Percentiles rank a stretch among this genome's conserved stretches.
phyloP scores from a whole-genome alignment of 1,140 invertebrate genomes.

The Tribolium madens region DNA sequence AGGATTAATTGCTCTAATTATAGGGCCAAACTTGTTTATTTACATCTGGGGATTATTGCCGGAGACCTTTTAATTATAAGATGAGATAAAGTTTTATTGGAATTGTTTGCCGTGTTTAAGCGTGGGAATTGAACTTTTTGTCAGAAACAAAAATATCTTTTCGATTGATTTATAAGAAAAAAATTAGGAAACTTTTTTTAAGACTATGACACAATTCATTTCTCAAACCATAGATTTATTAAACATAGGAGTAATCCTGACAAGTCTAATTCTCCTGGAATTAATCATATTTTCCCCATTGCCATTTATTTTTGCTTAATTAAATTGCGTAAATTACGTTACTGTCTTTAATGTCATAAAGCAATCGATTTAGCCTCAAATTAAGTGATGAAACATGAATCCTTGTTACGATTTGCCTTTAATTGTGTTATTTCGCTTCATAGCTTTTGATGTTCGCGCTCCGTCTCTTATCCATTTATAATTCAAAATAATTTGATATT shows the following conservation, averaged over 20 bases:
- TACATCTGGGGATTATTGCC: slow-evolving; percentile 23
- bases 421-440: slow-evolving; percentile 19
- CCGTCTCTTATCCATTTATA: background rate
- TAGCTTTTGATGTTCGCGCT: slow-evolving; percentile 14
- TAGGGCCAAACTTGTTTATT: slow-evolving; percentile 26
- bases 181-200: background rate
- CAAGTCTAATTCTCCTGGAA: slow-evolving; percentile 2
- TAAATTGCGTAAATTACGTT: no score
- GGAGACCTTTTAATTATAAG: slow-evolving; percentile 34
- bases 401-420: slow-evolving; percentile 6
- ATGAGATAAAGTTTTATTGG: slow-evolving; percentile 17
- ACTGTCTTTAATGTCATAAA: background rate
- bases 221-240: slow-evolving; percentile 20
- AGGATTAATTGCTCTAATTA: slow-evolving; percentile 36
- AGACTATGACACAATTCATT: slow-evolving; percentile 19
- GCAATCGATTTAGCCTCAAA: slow-evolving; percentile 11
- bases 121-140: slow-evolving; percentile 15
- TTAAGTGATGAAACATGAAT: slow-evolving; percentile 4
- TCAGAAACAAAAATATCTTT: background rate
- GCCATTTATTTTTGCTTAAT: background rate
- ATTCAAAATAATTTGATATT: no score
- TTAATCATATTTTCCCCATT: slow-evolving; percentile 1
- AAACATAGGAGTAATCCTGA: slow-evolving; percentile 19
- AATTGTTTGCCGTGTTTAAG: background rate
- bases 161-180: background rate